These are phyloP conservation scores for Syngnathus acus DNA, from an alignment of 2,797 vertebrate species.

Conservation along the genomic window DNA sequence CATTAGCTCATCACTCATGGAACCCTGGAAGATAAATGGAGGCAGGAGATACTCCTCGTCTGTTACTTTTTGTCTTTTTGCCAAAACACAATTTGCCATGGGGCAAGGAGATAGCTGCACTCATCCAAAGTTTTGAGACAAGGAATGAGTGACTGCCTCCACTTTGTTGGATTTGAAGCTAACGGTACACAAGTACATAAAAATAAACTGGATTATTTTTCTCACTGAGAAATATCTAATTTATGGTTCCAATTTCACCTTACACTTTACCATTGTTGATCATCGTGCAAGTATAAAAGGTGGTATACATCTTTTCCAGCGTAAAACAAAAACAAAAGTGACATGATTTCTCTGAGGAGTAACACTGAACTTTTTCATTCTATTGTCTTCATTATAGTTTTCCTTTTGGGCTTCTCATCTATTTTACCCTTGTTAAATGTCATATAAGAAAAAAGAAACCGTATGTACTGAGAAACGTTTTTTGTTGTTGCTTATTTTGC, in stretches of 20 bases:
- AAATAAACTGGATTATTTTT: not conserved
- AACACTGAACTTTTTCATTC: not conserved
- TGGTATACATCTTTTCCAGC: not conserved
- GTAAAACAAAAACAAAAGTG: not conserved
- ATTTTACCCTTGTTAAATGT: not conserved
- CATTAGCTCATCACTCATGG: conserved; percentile 53
- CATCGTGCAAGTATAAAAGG: not conserved
- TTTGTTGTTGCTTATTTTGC: not conserved
- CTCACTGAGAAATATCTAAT: not conserved
- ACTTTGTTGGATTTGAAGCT: conserved; percentile 20
- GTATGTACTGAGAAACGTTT: not conserved
- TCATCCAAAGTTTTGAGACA: conserved; percentile 37
- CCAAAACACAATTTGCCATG: conserved; percentile 40
- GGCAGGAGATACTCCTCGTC: conserved; percentile 22
- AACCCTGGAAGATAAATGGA: conserved; percentile 22
- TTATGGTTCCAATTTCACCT: not conserved
- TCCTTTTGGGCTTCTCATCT: not conserved
- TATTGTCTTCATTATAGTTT: not conserved
- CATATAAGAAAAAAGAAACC: not conserved
- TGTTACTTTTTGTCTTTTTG: conserved; percentile 22
- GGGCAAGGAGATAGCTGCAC: conserved; percentile 34
- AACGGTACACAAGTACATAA: not conserved
- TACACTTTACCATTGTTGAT: not conserved
- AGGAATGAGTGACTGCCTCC: conserved; percentile 29
- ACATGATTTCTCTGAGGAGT: too few species aligned